A percentile compares a stretch with the other conserved stretches of the same genome.
Evolutionary conservation across 2,797 vertebrate species (phyloP).

Genomic region (Apogon talboti): DNA sequence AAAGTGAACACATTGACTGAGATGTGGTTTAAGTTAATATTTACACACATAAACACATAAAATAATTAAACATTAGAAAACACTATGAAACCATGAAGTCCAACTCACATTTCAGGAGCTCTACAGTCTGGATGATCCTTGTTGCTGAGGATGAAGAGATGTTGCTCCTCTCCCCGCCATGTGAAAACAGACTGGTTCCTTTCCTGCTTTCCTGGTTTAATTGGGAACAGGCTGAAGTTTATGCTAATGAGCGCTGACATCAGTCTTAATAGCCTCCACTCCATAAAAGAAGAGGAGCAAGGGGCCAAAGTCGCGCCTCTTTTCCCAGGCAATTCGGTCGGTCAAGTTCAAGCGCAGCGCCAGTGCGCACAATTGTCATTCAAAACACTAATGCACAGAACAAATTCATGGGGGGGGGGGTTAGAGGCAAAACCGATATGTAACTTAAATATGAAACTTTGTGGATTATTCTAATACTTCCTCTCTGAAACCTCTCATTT

Average conservation of each 20-base stretch:
- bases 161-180: conserved; percentile 62
- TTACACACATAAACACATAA: too few species aligned
- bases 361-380: conserved; percentile 73
- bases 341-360: conserved; percentile 87
- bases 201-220: conserved; percentile 78
- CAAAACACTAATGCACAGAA: conserved; percentile 57
- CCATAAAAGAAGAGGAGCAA: conserved; percentile 78
- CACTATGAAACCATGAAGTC: not conserved
- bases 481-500: not conserved
- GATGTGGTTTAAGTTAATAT: too few species aligned
- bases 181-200: conserved; percentile 75
- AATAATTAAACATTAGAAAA: too few species aligned
- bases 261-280: conserved; percentile 75
- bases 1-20: too few species aligned
- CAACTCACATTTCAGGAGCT: conserved; percentile 64
- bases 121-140: conserved; percentile 6
- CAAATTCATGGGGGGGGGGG: conserved; percentile 6
- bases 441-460: not conserved
- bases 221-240: conserved; percentile 83
- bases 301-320: conserved; percentile 80
- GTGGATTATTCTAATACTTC: conserved; percentile 14
- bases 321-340: conserved; percentile 80
- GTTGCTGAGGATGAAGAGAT: conserved; percentile 44
- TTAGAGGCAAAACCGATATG: not conserved
- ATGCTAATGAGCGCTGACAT: conserved; percentile 85